A percentile compares a stretch with the other conserved stretches of the same genome.
phyloP scores from a whole-genome alignment of 2,113 vertebrate genomes.

The Bothrops jararaca region DNA sequence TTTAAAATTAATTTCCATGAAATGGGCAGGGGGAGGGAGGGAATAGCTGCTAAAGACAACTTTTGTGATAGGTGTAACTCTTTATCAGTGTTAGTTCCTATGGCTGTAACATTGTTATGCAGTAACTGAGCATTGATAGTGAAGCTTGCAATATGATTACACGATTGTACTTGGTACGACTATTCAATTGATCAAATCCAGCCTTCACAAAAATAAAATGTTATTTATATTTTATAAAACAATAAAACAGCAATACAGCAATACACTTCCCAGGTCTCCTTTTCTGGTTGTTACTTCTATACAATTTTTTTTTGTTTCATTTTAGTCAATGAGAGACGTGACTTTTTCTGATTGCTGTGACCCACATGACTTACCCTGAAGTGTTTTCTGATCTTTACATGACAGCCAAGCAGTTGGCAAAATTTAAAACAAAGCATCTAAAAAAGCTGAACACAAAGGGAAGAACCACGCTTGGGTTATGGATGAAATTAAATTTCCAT shows the following conservation, averaged over 20 bases:
- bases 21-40: neutral
- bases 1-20: neutral
- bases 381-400: neutral
- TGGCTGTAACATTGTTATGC: fast-evolving
- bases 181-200: neutral
- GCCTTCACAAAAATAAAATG: fast-evolving
- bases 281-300: neutral
- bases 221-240: neutral
- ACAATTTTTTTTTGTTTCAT: neutral
- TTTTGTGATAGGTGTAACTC: neutral
- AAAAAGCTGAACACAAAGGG: neutral
- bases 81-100: neutral
- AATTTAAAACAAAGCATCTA: conserved; percentile 16
- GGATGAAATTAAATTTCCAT: conserved; percentile 42
- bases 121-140: neutral
- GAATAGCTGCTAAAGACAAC: neutral
- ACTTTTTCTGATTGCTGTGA: neutral
- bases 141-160: neutral
- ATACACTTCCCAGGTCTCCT: neutral
- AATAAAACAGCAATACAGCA: neutral
- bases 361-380: neutral
- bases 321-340: fast-evolving
- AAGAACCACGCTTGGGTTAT: neutral
- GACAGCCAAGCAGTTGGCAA: neutral
- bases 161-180: too few relatives aligned